Evolutionary conservation across 2,888 invertebrate species (phyloP), one percentile per base, ranked within the genome.

Genomic region (Meganola albula): DNA sequence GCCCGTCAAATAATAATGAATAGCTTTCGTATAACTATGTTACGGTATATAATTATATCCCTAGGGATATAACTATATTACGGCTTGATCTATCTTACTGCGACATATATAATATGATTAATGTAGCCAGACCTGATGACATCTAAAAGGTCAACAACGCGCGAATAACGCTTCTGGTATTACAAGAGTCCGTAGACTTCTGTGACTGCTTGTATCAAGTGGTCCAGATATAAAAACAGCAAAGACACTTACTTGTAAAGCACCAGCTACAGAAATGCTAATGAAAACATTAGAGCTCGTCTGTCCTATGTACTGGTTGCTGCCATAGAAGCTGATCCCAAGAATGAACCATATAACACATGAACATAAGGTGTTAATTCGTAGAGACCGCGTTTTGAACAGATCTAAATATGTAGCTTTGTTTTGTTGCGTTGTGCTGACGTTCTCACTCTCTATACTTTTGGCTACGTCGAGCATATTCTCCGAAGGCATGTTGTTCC

Each of bases 261-360:
- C 53, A 11, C 85, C 89, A 36, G 89, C 87, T 12, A 88, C 65
- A 8, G 92, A 89, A 26, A 94, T 92, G 60, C 93, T 93, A 2
- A 92, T 39, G 61, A 93, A 95, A 23, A 92, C 90, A 56, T 93
- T 87, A 0, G 93, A 92, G n/a, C 90, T 91, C 3, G 93, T 80
- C 60, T 92, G 89, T 0, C 92, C 91, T 27, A 93, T 89, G 61
- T 92, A 93, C 64, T 94, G 92, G 7, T 92, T 90, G 32, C 93
- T 88, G 0, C 95, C 95, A 56, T 93, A 96, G 65, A 92, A 93
- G 31, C 92, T 91, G 69, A 95, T 84, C 1, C 94, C 93, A 13
- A 92, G 90, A 0, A 92, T 90, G 10, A 92, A 76, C 95, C 94
- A 94, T 50, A 90, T 88, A 40, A 90, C 88, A 43, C 89, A 88